Percentiles rank a stretch among this genome's conserved stretches.
These are phyloP conservation scores for Hypsopygia costalis DNA, from an alignment of 2,888 invertebrate genomes.

Conservation along the genomic window DNA sequence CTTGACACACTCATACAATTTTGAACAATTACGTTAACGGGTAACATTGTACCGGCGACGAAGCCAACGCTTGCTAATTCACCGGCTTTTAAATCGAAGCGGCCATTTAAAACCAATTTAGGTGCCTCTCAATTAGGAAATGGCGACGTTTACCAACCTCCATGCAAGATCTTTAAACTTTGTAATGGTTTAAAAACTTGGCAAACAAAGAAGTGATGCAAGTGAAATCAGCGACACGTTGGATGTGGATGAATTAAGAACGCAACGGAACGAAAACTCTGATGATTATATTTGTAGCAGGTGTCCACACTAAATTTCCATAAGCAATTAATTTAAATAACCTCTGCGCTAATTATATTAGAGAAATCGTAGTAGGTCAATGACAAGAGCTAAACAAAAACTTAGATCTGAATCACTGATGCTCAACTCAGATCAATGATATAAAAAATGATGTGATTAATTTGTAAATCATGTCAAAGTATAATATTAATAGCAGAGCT, in stretches of 20 bases:
- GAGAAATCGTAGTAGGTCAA: slow-evolving; percentile 62
- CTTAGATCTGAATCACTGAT: slow-evolving; percentile 33
- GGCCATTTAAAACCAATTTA: slow-evolving; percentile 31
- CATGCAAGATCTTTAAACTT: slow-evolving; percentile 8
- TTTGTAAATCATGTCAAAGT: slow-evolving; percentile 25
- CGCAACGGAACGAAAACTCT: slow-evolving; percentile 4
- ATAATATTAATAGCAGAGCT: slow-evolving; percentile 23
- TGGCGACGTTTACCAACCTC: slow-evolving; percentile 23
- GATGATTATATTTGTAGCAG: slow-evolving; percentile 11
- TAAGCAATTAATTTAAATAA: slow-evolving; percentile 31
- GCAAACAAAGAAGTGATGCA: not conserved
- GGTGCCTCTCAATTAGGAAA: slow-evolving; percentile 25
- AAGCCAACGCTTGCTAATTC: slow-evolving; percentile 19
- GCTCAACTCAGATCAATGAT: slow-evolving; percentile 34
- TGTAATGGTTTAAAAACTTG: not conserved
- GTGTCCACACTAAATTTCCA: slow-evolving; percentile 14
- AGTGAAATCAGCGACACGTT: slow-evolving; percentile 11
- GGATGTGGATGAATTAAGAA: slow-evolving; percentile 11
- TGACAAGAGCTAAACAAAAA: slow-evolving; percentile 48
- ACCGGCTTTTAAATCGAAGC: slow-evolving; percentile 22
- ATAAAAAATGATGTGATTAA: slow-evolving; percentile 42
- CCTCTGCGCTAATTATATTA: slow-evolving; percentile 56
- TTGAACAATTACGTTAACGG: slow-evolving; percentile 22
- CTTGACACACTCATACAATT: slow-evolving; percentile 16
- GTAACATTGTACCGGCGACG: slow-evolving; percentile 4